Base-by-base conservation (phyloP, 2,797 vertebrate species). In the Platyrinchus mystaceus region DNA sequence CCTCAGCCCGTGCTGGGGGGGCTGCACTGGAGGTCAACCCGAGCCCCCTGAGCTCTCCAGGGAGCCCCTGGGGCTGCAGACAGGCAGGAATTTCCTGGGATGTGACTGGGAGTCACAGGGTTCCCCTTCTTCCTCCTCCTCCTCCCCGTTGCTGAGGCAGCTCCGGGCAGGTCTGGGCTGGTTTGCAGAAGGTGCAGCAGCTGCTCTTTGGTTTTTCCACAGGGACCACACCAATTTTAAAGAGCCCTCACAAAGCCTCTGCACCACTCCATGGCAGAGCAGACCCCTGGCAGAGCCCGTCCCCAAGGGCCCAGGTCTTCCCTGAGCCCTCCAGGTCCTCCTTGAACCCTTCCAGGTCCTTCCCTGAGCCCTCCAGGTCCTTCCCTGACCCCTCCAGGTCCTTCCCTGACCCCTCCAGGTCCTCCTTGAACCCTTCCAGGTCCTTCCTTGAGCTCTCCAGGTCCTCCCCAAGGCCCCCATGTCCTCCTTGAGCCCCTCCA, bases 251-350 rank as follows among this genome's bases (percentile, higher is more conserved):
- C 9, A 4, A 36, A 30, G 9, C 26, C 24, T 16, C 34, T 15
- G 7, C 1, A 1, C 5, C 41, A 3, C 9, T 2, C 12, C 34
- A 3, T 0, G 5, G 43, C 20, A 12, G 47, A 27, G 59, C 39
- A 41, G 6, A 63, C 0, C 39, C 67, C 26, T 2, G 6, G 4
- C 39, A 66, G 17, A 64, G 6, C 39, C 32, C 7, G 5, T 28
- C 22, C 56, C 19, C 2, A 2, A 43, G 4, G 2, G 20, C 22
- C 41, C 62, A 63, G 30, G 9, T 41, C 39, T 14, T 62, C 14
- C 9, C 7, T 9, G 18, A 3, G 7, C 19, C 12, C 7, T 28
- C 43, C 68, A 28, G 46, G 19, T 41, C 22, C 58, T 37, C 37
- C 37, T 37, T 37, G 44, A 23, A 10, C 44, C 46, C 22, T 10